Evolutionary conservation across 2,888 invertebrate species (phyloP).

Genomic region (Oscheius sp.): DNA sequence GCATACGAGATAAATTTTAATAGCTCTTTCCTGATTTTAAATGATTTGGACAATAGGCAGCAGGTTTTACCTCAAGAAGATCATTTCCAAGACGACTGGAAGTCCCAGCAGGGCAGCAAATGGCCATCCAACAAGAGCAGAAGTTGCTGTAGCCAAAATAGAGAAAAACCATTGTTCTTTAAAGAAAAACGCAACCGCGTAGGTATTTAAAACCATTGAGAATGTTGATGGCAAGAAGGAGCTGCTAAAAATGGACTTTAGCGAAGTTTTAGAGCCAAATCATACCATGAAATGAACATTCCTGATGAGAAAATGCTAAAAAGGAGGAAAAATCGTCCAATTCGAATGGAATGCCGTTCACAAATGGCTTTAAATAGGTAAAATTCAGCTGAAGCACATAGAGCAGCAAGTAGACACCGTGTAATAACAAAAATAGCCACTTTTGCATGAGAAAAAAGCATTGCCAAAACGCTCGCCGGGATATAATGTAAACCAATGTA

Average conservation of each 20-base stretch:
- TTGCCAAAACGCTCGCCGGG: constrained; percentile 49
- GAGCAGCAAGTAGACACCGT: constrained; percentile 84
- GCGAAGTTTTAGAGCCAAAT: not conserved
- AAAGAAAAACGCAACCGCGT: constrained; percentile 91
- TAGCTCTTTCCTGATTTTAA: not conserved
- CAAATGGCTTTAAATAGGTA: constrained; percentile 42
- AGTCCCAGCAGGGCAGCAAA: constrained; percentile 91
- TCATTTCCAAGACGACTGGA: constrained; percentile 69
- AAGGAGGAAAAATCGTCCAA: constrained; percentile 53
- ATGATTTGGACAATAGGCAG: not conserved
- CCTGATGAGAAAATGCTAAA: constrained; percentile 84
- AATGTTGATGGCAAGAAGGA: constrained; percentile 95
- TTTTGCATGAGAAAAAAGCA: constrained; percentile 61
- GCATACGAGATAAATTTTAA: constrained; percentile 57
- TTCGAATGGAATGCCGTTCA: constrained; percentile 40
- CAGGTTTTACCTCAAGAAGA: constrained; percentile 44
- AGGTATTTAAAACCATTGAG: constrained; percentile 87
- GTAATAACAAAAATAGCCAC: constrained; percentile 85
- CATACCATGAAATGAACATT: constrained; percentile 83
- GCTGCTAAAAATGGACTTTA: constrained; percentile 75
- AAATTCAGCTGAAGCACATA: constrained; percentile 48
- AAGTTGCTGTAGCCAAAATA: constrained; percentile 79
- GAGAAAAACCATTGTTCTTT: constrained; percentile 74
- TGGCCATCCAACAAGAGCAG: constrained; percentile 90
- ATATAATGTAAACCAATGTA: constrained; percentile 85